These are phyloP conservation scores for Grapholita molesta DNA, from an alignment of 1,140 invertebrate species.

Conservation along the genomic window DNA sequence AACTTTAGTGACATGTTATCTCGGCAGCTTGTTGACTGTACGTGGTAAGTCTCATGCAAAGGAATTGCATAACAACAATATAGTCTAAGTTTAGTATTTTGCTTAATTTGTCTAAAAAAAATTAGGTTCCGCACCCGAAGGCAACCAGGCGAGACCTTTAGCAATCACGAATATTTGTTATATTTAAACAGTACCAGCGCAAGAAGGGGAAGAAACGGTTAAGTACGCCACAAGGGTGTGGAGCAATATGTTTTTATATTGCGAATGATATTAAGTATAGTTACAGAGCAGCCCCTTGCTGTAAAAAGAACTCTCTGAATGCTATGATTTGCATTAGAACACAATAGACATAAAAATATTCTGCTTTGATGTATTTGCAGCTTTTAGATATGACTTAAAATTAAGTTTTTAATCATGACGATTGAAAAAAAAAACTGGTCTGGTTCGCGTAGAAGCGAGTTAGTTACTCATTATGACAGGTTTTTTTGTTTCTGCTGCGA, in stretches of 20 bases:
- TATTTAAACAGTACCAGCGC: neutral
- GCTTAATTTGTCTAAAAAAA: too few species aligned
- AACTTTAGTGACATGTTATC: neutral
- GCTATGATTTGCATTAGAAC: neutral
- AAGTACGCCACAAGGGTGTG: neutral
- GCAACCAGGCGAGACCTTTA: too few species aligned
- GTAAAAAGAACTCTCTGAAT: neutral
- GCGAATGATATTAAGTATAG: neutral
- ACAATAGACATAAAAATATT: neutral
- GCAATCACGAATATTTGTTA: neutral
- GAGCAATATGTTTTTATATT: conserved; percentile 1
- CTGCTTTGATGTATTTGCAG: neutral
- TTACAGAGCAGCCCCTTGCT: neutral
- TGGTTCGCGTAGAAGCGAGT: too few species aligned
- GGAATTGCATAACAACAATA: too few species aligned
- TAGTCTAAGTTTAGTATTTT: too few species aligned
- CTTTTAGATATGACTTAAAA: neutral
- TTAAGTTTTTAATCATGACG: neutral
- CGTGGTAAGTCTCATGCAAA: too few species aligned
- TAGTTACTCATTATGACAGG: too few species aligned
- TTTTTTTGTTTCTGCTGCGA: too few species aligned
- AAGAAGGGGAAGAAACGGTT: neutral
- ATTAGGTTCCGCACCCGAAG: too few species aligned
- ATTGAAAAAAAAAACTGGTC: neutral
- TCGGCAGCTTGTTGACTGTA: neutral